phyloP scores from a whole-genome alignment of 2,888 invertebrate species.

The Hirtodrosophila cameraria region DNA sequence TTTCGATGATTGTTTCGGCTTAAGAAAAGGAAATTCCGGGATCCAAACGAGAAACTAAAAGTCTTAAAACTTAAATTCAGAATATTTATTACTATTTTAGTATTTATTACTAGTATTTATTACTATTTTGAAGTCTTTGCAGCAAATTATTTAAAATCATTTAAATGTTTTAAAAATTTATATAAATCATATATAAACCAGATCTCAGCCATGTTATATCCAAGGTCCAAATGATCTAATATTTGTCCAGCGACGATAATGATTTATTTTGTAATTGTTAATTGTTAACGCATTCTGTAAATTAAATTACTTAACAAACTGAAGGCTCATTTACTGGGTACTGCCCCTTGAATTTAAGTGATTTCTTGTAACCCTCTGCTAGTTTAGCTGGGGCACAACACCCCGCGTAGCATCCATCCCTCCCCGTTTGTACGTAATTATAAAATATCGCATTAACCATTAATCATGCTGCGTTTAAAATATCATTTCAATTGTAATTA shows the following conservation, averaged over 20 bases:
- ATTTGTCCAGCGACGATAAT: conserved; percentile 2
- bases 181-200: too few relatives aligned
- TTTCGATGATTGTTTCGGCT: too few relatives aligned
- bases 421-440: conserved; percentile 54
- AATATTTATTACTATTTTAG: too few relatives aligned
- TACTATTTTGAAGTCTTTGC: too few relatives aligned
- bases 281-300: conserved; percentile 44
- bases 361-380: conserved; percentile 35
- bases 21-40: too few relatives aligned
- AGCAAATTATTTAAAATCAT: too few relatives aligned
- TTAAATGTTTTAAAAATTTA: too few relatives aligned
- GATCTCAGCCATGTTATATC: too few relatives aligned
- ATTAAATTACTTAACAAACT: conserved; percentile 54
- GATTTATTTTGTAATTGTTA: conserved; percentile 27
- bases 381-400: neutral
- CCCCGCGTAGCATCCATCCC: neutral
- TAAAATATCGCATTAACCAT: conserved; percentile 69
- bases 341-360: conserved; percentile 22
- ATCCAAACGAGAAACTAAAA: too few relatives aligned
- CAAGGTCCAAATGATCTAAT: conserved; percentile 59
- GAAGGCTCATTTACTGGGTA: conserved; percentile 38
- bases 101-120: too few relatives aligned
- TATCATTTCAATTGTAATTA: conserved; percentile 75
- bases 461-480: conserved; percentile 73
- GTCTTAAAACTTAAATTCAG: too few relatives aligned